Percentiles rank a stretch among this genome's conserved stretches.
Conservation (phyloP, 1,140 invertebrate genomes). For the Diorhabda carinulata region DNA sequence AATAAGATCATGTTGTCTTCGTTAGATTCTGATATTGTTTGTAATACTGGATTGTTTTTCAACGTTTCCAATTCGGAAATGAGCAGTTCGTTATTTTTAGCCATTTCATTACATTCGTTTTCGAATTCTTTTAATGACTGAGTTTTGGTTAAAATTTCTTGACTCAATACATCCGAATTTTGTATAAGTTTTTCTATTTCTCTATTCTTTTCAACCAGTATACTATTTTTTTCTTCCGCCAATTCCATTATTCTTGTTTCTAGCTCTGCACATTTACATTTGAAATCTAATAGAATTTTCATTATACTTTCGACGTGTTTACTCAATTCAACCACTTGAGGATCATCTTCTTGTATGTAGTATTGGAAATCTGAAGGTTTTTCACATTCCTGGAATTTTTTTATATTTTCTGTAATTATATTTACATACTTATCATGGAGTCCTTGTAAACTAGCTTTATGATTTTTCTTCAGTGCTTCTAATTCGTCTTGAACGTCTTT, state of each 20-base stretch:
- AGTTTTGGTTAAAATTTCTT: conserved; percentile 39
- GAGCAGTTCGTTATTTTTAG: conserved; percentile 63
- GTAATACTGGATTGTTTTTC: conserved; percentile 58
- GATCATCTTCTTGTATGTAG: conserved; percentile 34
- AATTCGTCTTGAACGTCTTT: conserved; percentile 16
- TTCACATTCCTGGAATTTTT: conserved; percentile 51
- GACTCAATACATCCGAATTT: conserved; percentile 40
- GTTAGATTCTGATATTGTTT: conserved; percentile 63
- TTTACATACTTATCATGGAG: conserved; percentile 40
- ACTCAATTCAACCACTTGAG: conserved; percentile 29
- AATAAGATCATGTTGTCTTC: conserved; percentile 60
- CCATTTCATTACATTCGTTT: conserved; percentile 60
- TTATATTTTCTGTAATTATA: conserved; percentile 50
- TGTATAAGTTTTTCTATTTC: conserved; percentile 44
- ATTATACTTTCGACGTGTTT: conserved; percentile 45
- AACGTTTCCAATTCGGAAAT: conserved; percentile 58
- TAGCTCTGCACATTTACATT: conserved; percentile 41
- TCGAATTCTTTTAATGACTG: conserved; percentile 52
- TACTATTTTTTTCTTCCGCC: conserved; percentile 39
- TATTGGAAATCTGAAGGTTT: conserved; percentile 48
- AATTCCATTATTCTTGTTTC: conserved; percentile 45
- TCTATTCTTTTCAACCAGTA: conserved; percentile 40
- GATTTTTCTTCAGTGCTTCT: conserved; percentile 20
- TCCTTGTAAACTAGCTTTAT: conserved; percentile 22
- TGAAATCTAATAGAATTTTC: conserved; percentile 42